Evolutionary conservation across 2,113 vertebrate species (phyloP).

Genomic region (Puma concolor): DNA sequence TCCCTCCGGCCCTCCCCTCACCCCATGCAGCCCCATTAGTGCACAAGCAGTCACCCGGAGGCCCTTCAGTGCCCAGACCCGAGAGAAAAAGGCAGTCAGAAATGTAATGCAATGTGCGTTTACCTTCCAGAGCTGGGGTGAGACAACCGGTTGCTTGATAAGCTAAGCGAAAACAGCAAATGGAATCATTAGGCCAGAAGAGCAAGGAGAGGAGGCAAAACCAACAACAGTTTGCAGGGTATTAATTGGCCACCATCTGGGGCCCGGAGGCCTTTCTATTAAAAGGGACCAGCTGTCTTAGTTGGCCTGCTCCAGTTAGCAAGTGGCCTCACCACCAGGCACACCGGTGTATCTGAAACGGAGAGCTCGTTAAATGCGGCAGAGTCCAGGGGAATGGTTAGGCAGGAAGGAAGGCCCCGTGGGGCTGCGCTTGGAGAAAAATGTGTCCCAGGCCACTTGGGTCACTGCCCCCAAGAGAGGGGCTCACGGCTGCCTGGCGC

Average conservation of each 20-base stretch:
- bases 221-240: conserved; percentile 75
- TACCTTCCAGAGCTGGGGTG: conserved; percentile 96
- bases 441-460: background rate
- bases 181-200: conserved; percentile 86
- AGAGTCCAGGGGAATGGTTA: conserved; percentile 56
- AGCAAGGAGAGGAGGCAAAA: conserved; percentile 79
- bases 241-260: conserved; percentile 82
- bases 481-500: background rate
- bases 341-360: conserved; percentile 80
- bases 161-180: conserved; percentile 96
- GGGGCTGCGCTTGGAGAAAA: background rate
- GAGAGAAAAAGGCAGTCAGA: conserved; percentile 75
- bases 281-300: conserved; percentile 85
- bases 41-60: conserved; percentile 69
- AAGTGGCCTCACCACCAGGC: conserved; percentile 75
- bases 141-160: conserved; percentile 93
- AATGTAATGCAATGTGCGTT: conserved; percentile 85
- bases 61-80: conserved; percentile 56
- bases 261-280: conserved; percentile 84
- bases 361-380: conserved; percentile 74
- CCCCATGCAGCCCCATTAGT: conserved; percentile 79
- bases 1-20: background rate
- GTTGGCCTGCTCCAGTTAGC: conserved; percentile 77
- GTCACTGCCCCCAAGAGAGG: background rate
- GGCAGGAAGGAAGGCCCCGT: conserved; percentile 42